Evolutionary conservation across 2,113 vertebrate species (phyloP), one percentile per base, ranked within the genome.

Genomic region (Hylia prasina): DNA sequence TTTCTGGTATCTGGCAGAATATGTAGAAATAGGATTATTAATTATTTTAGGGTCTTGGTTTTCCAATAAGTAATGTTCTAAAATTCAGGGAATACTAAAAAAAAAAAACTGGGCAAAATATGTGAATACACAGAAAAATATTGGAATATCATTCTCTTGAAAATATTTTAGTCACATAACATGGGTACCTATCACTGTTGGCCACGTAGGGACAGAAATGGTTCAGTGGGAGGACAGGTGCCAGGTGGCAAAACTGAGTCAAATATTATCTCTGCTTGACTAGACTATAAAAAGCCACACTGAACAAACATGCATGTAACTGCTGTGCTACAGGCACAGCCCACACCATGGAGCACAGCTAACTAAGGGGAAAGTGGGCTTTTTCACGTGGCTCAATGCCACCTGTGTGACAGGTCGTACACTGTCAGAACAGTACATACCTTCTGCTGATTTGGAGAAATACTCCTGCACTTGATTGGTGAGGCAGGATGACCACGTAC

Each of bases 381-480:
- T 53, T 70, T 13, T 27, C 25, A 15, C 0, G 1, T 6, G 6
- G 58, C 35, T 73, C 30, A 31, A 31, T 54, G 21, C 25, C 16
- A 86, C 20, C 27, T 40, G 10, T 45, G 28, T 45, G 63, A 76
- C 39, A 50, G 47, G 40, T 71, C 33, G n/a, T 58, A 2, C 0
- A 0, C 10, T 56, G 31, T 69, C 37, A 58, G 50, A 66, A 27
- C 33, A 37, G 22, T 66, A 76, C 93, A 87, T 87, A 96, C 96
- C 89, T 94, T 95, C 65, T 69, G 54, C 83, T 94, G 87, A 54
- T 82, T 63, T 78, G 90, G 82, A 81, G 93, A 96, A 95, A 83
- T n/a, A 30, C 73, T 94, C 84, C 72, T 95, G 63, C 39, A 87
- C 20, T 82, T 80, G 64, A 69, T 68, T 5, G 13, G 30, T 61